Conservation (phyloP, 2,113 vertebrate species). For the Gasterosteus nipponicus region DNA sequence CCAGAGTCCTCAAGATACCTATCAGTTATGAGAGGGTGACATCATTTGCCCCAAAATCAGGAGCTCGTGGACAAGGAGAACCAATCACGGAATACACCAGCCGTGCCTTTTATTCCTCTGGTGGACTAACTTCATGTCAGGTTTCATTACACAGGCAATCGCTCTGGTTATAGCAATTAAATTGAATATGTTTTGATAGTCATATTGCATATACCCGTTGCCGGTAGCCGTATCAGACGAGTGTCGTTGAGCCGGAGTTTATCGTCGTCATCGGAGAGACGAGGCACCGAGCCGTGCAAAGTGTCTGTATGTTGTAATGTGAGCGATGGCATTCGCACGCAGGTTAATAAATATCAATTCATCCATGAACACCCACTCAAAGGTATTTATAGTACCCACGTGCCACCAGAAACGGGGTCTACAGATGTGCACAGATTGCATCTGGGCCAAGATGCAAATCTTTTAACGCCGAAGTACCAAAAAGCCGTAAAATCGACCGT, state of each 20-base stretch:
- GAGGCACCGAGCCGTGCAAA: constrained; percentile 1
- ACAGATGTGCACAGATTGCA: constrained; percentile 10
- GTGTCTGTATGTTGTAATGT: constrained; percentile 17
- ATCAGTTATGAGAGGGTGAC: constrained; percentile 8
- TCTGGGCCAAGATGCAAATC: constrained; percentile 25
- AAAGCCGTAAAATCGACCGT: constrained; percentile 6
- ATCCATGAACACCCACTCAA: constrained; percentile 49
- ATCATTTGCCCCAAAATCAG: constrained; percentile 8
- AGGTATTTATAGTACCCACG: constrained; percentile 33
- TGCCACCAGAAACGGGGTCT: constrained; percentile 13
- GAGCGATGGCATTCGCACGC: constrained; percentile 31
- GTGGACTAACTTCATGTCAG: constrained; percentile 20
- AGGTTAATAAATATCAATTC: constrained; percentile 45
- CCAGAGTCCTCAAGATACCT: neutral
- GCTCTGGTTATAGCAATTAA: constrained; percentile 43
- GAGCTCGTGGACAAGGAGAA: constrained; percentile 11
- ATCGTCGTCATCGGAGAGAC: constrained; percentile 16
- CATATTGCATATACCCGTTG: constrained; percentile 5
- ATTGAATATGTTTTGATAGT: constrained; percentile 19
- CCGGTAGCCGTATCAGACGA: neutral
- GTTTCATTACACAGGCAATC: constrained; percentile 54
- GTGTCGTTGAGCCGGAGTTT: constrained; percentile 25
- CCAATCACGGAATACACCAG: constrained; percentile 18
- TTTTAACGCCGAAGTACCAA: neutral
- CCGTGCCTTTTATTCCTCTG: neutral